These are phyloP conservation scores for Drosophila robusta DNA, from an alignment of 2,888 invertebrate species.

Conservation along the genomic window DNA sequence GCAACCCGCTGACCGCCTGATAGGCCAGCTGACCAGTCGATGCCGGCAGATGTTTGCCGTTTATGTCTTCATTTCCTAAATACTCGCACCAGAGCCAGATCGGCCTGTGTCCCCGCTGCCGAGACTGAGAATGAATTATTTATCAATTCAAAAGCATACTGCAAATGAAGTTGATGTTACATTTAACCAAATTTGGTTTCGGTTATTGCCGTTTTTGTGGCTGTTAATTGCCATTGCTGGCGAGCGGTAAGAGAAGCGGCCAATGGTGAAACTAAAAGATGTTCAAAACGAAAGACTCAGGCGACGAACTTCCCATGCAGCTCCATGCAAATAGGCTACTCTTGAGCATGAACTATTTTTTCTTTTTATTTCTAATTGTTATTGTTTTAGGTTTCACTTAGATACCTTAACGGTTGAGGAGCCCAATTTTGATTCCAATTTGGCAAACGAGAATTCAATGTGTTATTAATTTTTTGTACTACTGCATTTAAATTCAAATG, in stretches of 20 bases:
- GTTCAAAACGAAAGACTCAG: conserved; percentile 57
- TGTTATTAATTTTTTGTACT: conserved; percentile 23
- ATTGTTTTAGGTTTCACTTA: conserved; percentile 53
- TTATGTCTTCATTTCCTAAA: conserved; percentile 79
- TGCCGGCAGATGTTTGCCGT: conserved; percentile 48
- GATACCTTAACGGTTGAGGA: conserved; percentile 54
- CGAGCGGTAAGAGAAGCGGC: conserved; percentile 24
- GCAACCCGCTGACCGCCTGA: conserved; percentile 23
- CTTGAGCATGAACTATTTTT: too few relatives aligned
- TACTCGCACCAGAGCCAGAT: conserved; percentile 38
- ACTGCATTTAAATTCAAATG: conserved; percentile 28
- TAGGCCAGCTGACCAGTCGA: conserved; percentile 23
- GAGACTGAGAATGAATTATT: conserved; percentile 73
- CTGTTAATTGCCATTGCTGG: conserved; percentile 64
- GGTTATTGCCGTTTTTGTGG: conserved; percentile 49
- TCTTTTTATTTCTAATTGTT: conserved; percentile 30
- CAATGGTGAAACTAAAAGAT: conserved; percentile 63
- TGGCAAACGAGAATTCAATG: conserved; percentile 46
- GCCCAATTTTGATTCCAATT: conserved; percentile 38
- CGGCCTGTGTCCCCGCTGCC: conserved; percentile 13
- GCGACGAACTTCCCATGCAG: neutral
- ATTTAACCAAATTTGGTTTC: conserved; percentile 79
- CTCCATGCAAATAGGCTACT: too few relatives aligned
- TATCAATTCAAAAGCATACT: conserved; percentile 70
- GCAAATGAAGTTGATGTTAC: conserved; percentile 82